phyloP scores from a whole-genome alignment of 1,140 invertebrate genomes.

The Pachypeltis micranthus region DNA sequence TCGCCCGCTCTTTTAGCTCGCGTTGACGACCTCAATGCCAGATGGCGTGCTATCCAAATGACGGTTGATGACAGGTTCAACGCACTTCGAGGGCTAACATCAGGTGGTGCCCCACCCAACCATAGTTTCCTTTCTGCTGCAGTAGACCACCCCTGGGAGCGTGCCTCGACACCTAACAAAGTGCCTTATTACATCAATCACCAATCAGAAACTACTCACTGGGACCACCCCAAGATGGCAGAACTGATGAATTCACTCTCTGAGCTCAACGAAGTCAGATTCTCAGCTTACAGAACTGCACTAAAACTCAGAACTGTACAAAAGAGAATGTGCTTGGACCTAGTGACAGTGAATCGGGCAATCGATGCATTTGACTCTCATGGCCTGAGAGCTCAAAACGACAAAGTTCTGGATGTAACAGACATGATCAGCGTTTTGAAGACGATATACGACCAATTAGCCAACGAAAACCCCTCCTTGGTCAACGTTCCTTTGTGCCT shows the following conservation, averaged over 20 bases:
- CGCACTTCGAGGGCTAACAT: slow-evolving; percentile 49
- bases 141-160: slow-evolving; percentile 88
- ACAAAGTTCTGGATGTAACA: slow-evolving; percentile 84
- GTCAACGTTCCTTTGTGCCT: slow-evolving; percentile 78
- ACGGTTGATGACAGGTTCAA: slow-evolving; percentile 64
- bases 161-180: slow-evolving; percentile 85
- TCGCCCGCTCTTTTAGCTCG: slow-evolving; percentile 51
- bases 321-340: slow-evolving; percentile 73
- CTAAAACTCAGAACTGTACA: slow-evolving; percentile 95
- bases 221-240: slow-evolving; percentile 97
- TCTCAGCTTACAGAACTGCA: slow-evolving; percentile 95
- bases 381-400: slow-evolving; percentile 84
- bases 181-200: slow-evolving; percentile 98
- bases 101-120: slow-evolving; percentile 48
- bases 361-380: slow-evolving; percentile 90
- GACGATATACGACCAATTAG: slow-evolving; percentile 72
- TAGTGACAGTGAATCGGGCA: slow-evolving; percentile 69
- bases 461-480: slow-evolving; percentile 52
- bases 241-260: slow-evolving; percentile 80
- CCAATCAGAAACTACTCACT: slow-evolving; percentile 86
- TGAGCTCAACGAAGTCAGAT: slow-evolving; percentile 92
- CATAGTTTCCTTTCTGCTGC: slow-evolving; percentile 56
- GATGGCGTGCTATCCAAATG: slow-evolving; percentile 62
- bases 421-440: slow-evolving; percentile 90
- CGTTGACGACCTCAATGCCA: slow-evolving; percentile 74